These are phyloP conservation scores for Lepidurus couesii DNA, from an alignment of 1,140 invertebrate genomes.

Conservation along the genomic window DNA sequence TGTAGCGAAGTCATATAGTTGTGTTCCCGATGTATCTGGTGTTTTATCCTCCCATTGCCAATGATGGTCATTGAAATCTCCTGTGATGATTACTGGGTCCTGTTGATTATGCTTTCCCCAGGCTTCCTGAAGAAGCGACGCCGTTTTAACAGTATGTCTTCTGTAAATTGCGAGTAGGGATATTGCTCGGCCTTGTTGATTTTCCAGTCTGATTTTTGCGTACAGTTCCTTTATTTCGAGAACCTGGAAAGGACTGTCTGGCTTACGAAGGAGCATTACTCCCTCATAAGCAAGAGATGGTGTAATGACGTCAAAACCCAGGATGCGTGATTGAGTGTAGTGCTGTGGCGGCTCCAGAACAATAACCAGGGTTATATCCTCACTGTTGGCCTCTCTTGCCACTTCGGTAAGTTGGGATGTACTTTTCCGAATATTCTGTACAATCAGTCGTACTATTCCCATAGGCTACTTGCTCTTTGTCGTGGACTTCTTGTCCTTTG, in stretches of 20 bases:
- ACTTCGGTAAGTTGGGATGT: too few species aligned
- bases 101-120: too few species aligned
- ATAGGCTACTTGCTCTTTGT: too few species aligned
- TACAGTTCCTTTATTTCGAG: constrained; percentile 16
- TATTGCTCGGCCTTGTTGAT: too few species aligned
- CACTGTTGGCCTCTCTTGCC: neutral
- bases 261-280: neutral
- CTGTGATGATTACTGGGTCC: neutral
- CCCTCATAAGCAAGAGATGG: neutral
- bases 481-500: too few species aligned
- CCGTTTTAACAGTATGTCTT: too few species aligned
- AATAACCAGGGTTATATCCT: neutral
- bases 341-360: neutral
- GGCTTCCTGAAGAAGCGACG: too few species aligned
- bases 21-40: neutral
- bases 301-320: neutral
- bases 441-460: too few species aligned
- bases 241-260: neutral
- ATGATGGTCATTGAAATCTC: neutral
- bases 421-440: too few species aligned
- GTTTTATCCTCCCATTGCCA: neutral
- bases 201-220: neutral
- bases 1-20: neutral
- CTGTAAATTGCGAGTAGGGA: neutral
- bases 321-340: neutral